Conservation (phyloP, 2,113 vertebrate species). For the Callaeas wilsoni region DNA sequence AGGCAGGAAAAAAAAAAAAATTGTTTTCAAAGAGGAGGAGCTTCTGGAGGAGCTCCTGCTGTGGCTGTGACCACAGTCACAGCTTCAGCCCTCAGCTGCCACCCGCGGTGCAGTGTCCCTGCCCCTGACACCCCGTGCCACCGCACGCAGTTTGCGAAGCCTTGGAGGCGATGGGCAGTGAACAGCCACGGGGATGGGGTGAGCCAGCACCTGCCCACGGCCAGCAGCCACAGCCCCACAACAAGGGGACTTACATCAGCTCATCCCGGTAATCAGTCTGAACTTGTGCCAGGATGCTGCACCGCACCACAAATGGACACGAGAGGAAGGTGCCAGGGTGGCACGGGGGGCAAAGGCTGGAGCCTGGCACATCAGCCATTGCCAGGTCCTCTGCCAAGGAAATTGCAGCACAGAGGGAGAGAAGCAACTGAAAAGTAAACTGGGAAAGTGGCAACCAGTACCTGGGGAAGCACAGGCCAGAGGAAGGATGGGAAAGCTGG, state of each 20-base stretch:
- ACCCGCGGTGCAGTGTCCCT: accelerated
- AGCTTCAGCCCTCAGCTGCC: neutral
- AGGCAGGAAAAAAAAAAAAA: neutral
- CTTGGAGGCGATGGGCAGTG: neutral
- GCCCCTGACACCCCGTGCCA: neutral
- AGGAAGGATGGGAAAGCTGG: neutral
- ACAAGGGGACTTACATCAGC: accelerated
- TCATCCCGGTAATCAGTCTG: accelerated
- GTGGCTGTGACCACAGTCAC: neutral
- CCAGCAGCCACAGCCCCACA: neutral
- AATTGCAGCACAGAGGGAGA: accelerated
- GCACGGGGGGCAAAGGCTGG: neutral
- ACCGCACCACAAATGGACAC: accelerated
- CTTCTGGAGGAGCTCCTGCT: neutral
- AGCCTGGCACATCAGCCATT: accelerated
- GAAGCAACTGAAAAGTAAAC: neutral
- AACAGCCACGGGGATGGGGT: accelerated
- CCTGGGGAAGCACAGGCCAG: neutral
- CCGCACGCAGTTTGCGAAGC: accelerated
- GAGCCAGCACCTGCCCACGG: neutral
- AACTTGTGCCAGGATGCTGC: neutral
- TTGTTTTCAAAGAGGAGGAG: neutral
- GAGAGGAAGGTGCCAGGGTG: neutral
- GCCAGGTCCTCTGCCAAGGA: neutral
- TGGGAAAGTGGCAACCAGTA: neutral